phyloP scores from a whole-genome alignment of 2,888 invertebrate genomes.

The Lithophane semibrunnea region DNA sequence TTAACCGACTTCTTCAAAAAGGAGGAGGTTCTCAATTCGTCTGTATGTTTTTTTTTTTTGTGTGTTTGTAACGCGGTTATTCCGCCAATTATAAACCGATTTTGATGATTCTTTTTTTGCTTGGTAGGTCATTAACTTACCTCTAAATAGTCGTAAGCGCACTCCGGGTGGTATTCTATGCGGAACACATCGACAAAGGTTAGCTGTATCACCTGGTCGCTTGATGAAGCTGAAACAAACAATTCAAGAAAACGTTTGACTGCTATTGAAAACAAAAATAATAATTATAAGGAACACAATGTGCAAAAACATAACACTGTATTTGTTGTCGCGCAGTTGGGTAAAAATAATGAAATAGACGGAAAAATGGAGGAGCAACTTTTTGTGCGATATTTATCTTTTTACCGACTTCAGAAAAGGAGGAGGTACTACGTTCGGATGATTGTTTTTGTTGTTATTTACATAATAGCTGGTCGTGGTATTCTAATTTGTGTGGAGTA shows the following conservation, averaged over 20 bases:
- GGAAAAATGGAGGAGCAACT: not conserved
- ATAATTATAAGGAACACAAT: not conserved
- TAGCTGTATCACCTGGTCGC: constrained; percentile 77
- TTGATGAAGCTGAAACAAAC: constrained; percentile 75
- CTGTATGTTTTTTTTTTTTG: no score
- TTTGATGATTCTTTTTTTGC: no score
- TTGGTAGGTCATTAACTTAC: constrained; percentile 68
- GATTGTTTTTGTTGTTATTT: no score
- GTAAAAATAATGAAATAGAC: not conserved
- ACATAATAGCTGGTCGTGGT: no score
- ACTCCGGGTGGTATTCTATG: constrained; percentile 84
- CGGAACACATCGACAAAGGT: constrained; percentile 85
- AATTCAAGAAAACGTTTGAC: not conserved
- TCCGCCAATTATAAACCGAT: no score
- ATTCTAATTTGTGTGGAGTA: no score
- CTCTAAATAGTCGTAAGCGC: constrained; percentile 85
- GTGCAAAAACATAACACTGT: not conserved
- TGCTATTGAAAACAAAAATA: not conserved
- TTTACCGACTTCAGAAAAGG: no score
- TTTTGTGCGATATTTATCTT: no score
- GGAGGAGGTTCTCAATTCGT: no score
- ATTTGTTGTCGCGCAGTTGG: not conserved
- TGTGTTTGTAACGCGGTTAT: no score
- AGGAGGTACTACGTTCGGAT: no score
- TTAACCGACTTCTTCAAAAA: no score